A percentile compares a stretch with the other conserved stretches of the same genome.
Conservation (phyloP, 2,888 invertebrate genomes). For the Beris morrisii region DNA sequence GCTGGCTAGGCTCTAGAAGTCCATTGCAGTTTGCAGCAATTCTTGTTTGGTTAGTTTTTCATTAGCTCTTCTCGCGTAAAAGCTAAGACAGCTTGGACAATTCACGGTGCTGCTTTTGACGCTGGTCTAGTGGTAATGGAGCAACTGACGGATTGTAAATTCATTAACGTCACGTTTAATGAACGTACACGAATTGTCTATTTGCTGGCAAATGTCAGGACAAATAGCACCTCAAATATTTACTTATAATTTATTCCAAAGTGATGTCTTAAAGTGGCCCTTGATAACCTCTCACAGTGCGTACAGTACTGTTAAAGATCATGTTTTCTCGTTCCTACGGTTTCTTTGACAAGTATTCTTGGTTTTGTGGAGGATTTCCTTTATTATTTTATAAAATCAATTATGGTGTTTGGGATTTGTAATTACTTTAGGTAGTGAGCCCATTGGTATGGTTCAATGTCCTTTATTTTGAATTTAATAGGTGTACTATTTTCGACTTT, state of each 20-base stretch:
- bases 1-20: too few species aligned
- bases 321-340: too few species aligned
- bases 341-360: too few species aligned
- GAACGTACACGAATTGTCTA: slow-evolving; percentile 26
- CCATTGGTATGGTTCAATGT: too few species aligned
- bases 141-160: slow-evolving; percentile 33
- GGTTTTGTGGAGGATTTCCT: too few species aligned
- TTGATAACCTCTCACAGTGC: too few species aligned
- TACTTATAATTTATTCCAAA: slow-evolving; percentile 29
- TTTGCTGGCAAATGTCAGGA: slow-evolving; percentile 29
- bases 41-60: not conserved
- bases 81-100: slow-evolving; percentile 7
- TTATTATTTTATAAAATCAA: too few species aligned
- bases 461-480: too few species aligned
- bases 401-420: too few species aligned
- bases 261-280: not conserved
- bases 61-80: slow-evolving; percentile 7
- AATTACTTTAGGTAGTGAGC: too few species aligned
- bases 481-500: too few species aligned
- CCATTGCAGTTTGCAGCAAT: not conserved
- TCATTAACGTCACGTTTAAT: slow-evolving; percentile 33
- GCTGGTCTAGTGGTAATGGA: slow-evolving; percentile 13
- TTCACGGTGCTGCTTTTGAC: not conserved
- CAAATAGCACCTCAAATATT: slow-evolving; percentile 33
- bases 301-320: too few species aligned